Conservation (phyloP, 2,888 invertebrate species). For the Zaprionus lineosus region DNA sequence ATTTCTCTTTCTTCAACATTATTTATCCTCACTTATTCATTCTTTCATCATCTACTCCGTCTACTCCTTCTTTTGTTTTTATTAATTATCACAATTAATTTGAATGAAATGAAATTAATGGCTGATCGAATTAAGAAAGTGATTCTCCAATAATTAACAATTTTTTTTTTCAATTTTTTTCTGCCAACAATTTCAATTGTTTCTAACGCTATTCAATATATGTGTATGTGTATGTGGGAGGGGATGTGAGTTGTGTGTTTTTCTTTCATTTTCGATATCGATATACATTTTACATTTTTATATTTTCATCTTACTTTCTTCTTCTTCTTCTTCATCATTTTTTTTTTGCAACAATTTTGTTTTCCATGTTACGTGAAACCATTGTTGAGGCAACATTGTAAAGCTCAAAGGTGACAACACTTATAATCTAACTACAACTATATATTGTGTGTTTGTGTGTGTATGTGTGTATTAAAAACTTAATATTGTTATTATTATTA, state of each 20-base stretch:
- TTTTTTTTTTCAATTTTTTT: constrained; percentile 20
- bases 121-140: constrained; percentile 36
- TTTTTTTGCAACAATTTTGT: constrained; percentile 52
- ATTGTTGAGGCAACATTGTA: constrained; percentile 80
- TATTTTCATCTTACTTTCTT: constrained; percentile 43
- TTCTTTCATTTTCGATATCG: too few relatives aligned
- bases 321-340: too few relatives aligned
- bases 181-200: constrained; percentile 53
- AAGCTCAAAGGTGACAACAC: constrained; percentile 79
- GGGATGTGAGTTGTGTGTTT: too few relatives aligned
- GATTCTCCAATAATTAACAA: constrained; percentile 23
- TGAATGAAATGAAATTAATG: constrained; percentile 65
- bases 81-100: constrained; percentile 71
- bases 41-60: constrained; percentile 18
- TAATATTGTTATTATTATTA: constrained; percentile 27
- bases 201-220: constrained; percentile 16
- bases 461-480: constrained; percentile 32
- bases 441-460: constrained; percentile 17
- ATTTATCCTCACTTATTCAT: too few relatives aligned
- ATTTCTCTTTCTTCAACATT: constrained; percentile 2
- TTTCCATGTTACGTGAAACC: constrained; percentile 71
- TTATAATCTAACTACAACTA: constrained; percentile 48
- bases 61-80: constrained; percentile 12
- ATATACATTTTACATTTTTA: too few relatives aligned
- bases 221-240: too few relatives aligned